These are phyloP conservation scores for Cliona cf. orientalis DNA, from an alignment of 37 sponge, comb jelly and placozoan genomes.

Conservation along the genomic window DNA sequence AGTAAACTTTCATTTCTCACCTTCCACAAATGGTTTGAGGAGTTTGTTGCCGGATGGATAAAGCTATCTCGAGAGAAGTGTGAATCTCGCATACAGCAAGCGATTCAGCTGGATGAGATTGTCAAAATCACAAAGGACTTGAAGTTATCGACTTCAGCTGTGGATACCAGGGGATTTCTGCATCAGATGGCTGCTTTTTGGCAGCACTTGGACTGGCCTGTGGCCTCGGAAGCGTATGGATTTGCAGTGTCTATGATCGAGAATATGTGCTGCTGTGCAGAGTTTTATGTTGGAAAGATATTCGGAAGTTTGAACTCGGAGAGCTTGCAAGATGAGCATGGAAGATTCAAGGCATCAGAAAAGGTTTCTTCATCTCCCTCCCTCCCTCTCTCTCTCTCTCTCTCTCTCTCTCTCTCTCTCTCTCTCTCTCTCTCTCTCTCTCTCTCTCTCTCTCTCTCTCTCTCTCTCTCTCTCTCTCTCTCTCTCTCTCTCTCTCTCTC, in stretches of 20 bases:
- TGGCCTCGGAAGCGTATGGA: constrained; percentile 22
- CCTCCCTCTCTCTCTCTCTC: background rate
- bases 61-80: constrained; percentile 10
- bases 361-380: background rate
- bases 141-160: constrained; percentile 55
- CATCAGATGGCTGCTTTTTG: constrained; percentile 35
- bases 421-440: background rate
- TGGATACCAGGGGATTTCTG: constrained; percentile 43
- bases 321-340: constrained; percentile 2
- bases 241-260: constrained; percentile 8
- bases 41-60: constrained; percentile 46
- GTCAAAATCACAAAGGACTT: constrained; percentile 7
- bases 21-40: constrained; percentile 50
- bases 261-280: constrained; percentile 25
- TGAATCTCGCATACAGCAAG: constrained; percentile 34
- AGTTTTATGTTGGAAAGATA: constrained; percentile 26
- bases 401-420: background rate
- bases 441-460: background rate
- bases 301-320: background rate
- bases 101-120: constrained; percentile 39
- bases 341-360: constrained; percentile 12
- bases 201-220: constrained; percentile 58
- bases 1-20: background rate
- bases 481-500: no score
- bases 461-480: no score